Conservation (phyloP, 1,140 invertebrate genomes). For the Procambarus clarkii region DNA sequence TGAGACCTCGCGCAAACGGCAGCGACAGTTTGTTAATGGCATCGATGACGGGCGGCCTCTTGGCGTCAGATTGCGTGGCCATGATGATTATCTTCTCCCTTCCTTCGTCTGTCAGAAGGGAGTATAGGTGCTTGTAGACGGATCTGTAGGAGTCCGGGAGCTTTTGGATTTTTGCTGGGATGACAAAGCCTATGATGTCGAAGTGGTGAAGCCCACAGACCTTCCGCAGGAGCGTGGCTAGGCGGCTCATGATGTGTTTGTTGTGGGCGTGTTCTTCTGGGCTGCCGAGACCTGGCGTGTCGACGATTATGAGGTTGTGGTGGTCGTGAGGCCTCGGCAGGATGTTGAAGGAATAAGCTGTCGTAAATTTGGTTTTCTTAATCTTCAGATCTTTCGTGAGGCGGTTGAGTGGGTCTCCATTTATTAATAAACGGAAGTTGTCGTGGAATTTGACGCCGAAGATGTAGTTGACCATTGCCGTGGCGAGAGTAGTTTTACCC, state of each 20-base stretch:
- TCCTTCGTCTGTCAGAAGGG: not conserved
- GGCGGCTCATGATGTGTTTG: constrained; percentile 7
- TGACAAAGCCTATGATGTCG: constrained; percentile 26
- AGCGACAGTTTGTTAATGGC: constrained; percentile 14
- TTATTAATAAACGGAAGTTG: constrained; percentile 41
- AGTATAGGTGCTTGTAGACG: constrained; percentile 30
- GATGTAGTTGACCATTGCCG: constrained; percentile 38
- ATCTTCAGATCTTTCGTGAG: not conserved
- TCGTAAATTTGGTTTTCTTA: constrained; percentile 31
- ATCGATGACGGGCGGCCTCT: not conserved
- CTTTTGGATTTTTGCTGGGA: constrained; percentile 8
- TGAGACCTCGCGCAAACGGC: not conserved
- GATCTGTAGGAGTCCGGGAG: constrained; percentile 30
- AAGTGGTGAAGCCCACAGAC: not conserved
- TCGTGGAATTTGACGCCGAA: constrained; percentile 40
- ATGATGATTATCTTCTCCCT: constrained; percentile 27
- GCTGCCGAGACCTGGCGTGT: constrained; percentile 12
- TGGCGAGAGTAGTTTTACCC: constrained; percentile 42
- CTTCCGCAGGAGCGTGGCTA: not conserved
- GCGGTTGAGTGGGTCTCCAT: constrained; percentile 29
- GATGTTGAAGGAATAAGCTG: constrained; percentile 38
- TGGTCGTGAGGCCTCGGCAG: constrained; percentile 4
- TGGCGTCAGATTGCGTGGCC: constrained; percentile 26
- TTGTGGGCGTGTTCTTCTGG: constrained; percentile 35
- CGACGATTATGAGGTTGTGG: constrained; percentile 30